Conservation (phyloP, 2,797 vertebrate genomes). For the Crenuchus spilurus region DNA sequence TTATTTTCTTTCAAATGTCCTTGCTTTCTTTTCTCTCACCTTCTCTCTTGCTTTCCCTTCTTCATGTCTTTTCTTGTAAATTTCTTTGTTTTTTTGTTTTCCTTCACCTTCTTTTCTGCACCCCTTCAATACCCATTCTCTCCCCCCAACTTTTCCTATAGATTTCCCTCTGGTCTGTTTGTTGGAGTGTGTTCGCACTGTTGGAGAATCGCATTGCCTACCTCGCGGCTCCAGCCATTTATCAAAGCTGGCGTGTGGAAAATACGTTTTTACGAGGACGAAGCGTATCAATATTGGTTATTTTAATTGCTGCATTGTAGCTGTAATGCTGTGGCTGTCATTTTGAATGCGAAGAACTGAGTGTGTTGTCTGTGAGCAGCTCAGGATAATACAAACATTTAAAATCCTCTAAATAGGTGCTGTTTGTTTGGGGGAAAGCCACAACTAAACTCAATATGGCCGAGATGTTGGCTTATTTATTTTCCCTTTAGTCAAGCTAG, state of each 20-base stretch:
- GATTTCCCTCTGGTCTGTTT: constrained; percentile 48
- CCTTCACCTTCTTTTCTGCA: too few relatives aligned
- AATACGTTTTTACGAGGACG: constrained; percentile 56
- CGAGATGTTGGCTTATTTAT: too few relatives aligned
- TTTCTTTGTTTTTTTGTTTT: too few relatives aligned
- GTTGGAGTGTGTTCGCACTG: neutral
- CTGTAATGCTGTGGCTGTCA: neutral
- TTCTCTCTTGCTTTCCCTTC: too few relatives aligned
- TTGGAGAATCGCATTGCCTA: constrained; percentile 33
- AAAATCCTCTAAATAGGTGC: constrained; percentile 3
- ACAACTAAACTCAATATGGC: constrained; percentile 10
- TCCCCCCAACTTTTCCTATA: constrained; percentile 17
- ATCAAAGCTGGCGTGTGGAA: constrained; percentile 61
- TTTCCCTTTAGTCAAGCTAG: neutral
- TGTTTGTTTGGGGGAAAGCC: neutral
- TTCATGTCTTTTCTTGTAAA: too few relatives aligned
- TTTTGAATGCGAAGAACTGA: neutral
- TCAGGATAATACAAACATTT: constrained; percentile 2
- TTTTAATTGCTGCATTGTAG: constrained; percentile 52
- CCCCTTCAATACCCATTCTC: too few relatives aligned
- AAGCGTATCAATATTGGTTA: constrained; percentile 57
- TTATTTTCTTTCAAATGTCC: too few relatives aligned
- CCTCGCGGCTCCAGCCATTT: constrained; percentile 42
- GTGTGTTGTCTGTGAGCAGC: neutral
- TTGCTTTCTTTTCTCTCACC: too few relatives aligned